Percentiles rank a stretch among this genome's conserved stretches.
Conservation (phyloP, 1,140 invertebrate genomes). For the Drosophila yakuba region DNA sequence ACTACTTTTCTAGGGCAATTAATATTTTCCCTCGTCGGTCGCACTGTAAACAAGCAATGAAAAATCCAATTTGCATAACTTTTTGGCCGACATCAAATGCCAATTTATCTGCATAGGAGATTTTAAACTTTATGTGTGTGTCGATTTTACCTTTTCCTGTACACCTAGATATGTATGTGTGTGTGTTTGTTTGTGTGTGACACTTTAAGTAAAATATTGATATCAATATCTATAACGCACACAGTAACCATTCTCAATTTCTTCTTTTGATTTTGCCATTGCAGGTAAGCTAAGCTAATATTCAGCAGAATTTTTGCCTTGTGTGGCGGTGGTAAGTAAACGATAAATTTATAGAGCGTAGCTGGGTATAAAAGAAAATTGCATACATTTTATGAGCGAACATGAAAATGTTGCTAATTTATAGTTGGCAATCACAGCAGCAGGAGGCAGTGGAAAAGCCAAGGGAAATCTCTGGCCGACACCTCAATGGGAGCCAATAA, state of each 20-base stretch:
- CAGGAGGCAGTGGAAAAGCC: slow-evolving; percentile 16
- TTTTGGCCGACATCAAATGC: slow-evolving; percentile 32
- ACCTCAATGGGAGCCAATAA: slow-evolving; percentile 72
- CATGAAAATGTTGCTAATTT: slow-evolving; percentile 80
- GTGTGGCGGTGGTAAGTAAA: slow-evolving; percentile 43
- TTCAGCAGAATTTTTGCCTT: slow-evolving; percentile 19
- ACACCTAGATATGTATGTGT: no score
- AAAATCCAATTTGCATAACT: slow-evolving; percentile 53
- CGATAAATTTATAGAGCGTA: slow-evolving; percentile 45
- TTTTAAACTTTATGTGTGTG: slow-evolving; percentile 6
- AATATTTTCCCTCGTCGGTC: neutral
- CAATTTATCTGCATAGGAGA: slow-evolving; percentile 31
- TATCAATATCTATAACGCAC: slow-evolving; percentile 38
- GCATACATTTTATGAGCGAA: slow-evolving; percentile 63
- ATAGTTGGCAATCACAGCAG: slow-evolving; percentile 52
- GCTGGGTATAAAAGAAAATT: slow-evolving; percentile 35
- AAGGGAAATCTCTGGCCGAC: slow-evolving; percentile 34
- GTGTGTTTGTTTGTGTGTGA: slow-evolving; percentile 13
- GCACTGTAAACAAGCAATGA: slow-evolving; percentile 7
- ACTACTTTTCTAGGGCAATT: slow-evolving; percentile 31
- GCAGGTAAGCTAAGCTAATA: slow-evolving; percentile 75
- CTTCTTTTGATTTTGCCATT: slow-evolving; percentile 46
- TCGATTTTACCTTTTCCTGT: neutral
- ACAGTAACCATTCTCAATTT: slow-evolving; percentile 37
- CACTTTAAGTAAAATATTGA: slow-evolving; percentile 41